Percentiles rank a stretch among this genome's conserved stretches.
phyloP scores from a whole-genome alignment of 1,140 invertebrate genomes.

The Sarcophaga bullata region DNA sequence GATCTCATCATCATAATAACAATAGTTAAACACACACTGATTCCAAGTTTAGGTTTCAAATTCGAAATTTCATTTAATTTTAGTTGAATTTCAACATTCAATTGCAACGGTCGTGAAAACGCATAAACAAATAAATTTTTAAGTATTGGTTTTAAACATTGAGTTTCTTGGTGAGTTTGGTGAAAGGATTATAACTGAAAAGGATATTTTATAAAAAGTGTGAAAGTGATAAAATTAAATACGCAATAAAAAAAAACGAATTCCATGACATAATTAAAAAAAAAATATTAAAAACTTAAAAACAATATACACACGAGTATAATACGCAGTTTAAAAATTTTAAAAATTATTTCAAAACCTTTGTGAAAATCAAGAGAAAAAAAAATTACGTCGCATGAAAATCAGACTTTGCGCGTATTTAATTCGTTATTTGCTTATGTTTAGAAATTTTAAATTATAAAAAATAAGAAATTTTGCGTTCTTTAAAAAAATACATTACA shows the following conservation, averaged over 20 bases:
- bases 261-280: slow-evolving; percentile 6
- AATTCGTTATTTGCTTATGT: too few relatives aligned
- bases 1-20: slow-evolving; percentile 34
- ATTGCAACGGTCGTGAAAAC: slow-evolving; percentile 25
- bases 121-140: background rate
- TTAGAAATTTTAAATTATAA: too few relatives aligned
- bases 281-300: background rate
- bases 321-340: too few relatives aligned
- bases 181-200: background rate
- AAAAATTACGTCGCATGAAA: too few relatives aligned
- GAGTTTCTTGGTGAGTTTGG: slow-evolving; percentile 28
- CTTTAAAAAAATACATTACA: too few relatives aligned
- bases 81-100: slow-evolving; percentile 32
- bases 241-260: background rate
- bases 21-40: background rate
- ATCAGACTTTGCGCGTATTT: too few relatives aligned
- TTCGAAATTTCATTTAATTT: slow-evolving; percentile 32
- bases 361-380: too few relatives aligned
- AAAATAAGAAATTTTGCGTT: too few relatives aligned
- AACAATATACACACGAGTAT: too few relatives aligned
- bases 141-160: background rate
- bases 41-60: slow-evolving; percentile 29
- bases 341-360: too few relatives aligned
- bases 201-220: slow-evolving; percentile 26
- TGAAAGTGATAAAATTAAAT: too few relatives aligned